Percentiles rank a stretch among this genome's conserved stretches.
Conservation (phyloP, 2,113 vertebrate species). For the Psilopogon haemacephalus region DNA sequence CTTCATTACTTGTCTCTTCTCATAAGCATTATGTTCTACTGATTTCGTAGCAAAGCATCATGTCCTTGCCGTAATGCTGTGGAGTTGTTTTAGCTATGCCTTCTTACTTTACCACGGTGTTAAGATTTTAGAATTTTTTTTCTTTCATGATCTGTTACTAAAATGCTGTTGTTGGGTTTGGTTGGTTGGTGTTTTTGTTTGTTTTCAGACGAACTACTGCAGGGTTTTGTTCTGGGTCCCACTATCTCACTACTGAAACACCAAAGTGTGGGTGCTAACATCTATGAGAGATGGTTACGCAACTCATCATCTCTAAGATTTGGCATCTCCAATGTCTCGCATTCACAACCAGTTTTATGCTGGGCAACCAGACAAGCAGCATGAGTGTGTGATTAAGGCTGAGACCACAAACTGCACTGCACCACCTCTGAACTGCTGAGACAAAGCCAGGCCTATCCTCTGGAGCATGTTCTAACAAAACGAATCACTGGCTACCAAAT, state of each 20-base stretch:
- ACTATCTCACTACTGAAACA: neutral
- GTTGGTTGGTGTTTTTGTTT: neutral
- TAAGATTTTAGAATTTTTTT: neutral
- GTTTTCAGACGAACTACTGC: neutral
- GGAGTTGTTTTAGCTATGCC: neutral
- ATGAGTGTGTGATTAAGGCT: neutral
- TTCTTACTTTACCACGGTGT: neutral
- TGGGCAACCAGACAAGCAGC: neutral
- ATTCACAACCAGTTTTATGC: neutral
- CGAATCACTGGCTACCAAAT: neutral
- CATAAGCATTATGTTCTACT: neutral
- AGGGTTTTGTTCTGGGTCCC: neutral
- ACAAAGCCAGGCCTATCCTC: neutral
- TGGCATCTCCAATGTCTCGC: neutral
- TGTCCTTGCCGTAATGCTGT: neutral
- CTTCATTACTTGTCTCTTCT: conserved; percentile 5
- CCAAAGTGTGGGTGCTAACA: neutral
- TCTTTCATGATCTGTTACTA: too few relatives aligned
- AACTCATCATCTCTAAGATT: neutral
- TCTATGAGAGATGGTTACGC: neutral
- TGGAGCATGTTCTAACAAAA: neutral
- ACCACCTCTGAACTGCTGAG: neutral
- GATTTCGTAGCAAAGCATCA: neutral
- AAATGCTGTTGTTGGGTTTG: too few relatives aligned
- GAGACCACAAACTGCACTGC: neutral